Evolutionary conservation across 2,888 invertebrate genomes (phyloP).

Genomic region (Eilema depressum): DNA sequence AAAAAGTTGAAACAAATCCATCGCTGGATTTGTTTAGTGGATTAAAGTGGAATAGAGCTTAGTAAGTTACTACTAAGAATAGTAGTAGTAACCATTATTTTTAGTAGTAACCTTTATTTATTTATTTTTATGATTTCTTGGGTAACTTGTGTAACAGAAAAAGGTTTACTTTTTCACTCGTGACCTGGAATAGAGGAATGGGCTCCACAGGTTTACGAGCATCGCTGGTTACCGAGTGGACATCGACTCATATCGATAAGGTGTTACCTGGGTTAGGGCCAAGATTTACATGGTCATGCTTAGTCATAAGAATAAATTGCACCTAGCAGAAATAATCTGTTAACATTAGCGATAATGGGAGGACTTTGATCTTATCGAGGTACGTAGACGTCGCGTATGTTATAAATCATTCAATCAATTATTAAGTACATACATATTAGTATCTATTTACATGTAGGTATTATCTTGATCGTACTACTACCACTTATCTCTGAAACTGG

Average conservation of each 20-base stretch:
- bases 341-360: slow-evolving; percentile 1
- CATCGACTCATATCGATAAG: neutral
- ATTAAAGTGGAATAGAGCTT: no score
- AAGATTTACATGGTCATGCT: neutral
- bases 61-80: no score
- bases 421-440: neutral
- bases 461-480: neutral
- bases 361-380: neutral
- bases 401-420: neutral
- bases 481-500: neutral
- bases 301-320: slow-evolving; percentile 4
- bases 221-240: neutral
- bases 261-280: neutral
- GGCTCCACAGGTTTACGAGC: neutral
- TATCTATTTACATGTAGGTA: neutral
- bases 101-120: neutral
- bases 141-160: neutral
- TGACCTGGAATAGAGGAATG: neutral
- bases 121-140: neutral
- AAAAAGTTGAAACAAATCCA: no score
- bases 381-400: neutral
- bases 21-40: no score
- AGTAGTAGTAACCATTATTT: no score
- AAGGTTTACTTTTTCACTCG: neutral
- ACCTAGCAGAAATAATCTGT: slow-evolving; percentile 2